phyloP scores from a whole-genome alignment of 2,797 vertebrate species.

The Ispidina picta region DNA sequence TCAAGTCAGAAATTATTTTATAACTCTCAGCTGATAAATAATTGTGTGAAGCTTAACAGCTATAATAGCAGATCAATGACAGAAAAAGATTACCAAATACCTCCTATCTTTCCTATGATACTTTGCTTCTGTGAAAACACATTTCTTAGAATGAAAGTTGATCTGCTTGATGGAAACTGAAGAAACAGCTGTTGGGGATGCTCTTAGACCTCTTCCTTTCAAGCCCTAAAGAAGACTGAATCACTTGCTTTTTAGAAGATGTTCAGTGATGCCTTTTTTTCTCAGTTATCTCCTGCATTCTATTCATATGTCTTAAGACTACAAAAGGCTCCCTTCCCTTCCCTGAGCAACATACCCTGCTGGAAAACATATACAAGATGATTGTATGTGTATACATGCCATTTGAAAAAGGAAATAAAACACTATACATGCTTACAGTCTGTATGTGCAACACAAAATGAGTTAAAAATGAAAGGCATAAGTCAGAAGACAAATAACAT shows the following conservation, averaged over 20 bases:
- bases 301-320: not conserved
- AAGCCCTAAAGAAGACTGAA: not conserved
- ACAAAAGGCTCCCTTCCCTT: not conserved
- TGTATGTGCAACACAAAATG: not conserved
- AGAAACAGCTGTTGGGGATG: conserved; percentile 36
- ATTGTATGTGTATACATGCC: not conserved
- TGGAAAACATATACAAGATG: not conserved
- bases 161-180: conserved; percentile 22
- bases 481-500: not conserved
- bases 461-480: not conserved
- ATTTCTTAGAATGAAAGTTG: not conserved
- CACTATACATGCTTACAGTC: not conserved
- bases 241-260: not conserved
- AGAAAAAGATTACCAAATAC: conserved; percentile 1
- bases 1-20: conserved; percentile 37
- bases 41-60: not conserved
- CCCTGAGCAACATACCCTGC: not conserved
- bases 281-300: not conserved
- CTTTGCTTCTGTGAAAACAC: not conserved
- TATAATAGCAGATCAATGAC: not conserved
- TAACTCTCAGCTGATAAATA: conserved; percentile 31
- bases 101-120: not conserved
- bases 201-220: not conserved
- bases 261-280: not conserved
- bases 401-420: conserved; percentile 10